Base-by-base conservation (phyloP, 2,113 vertebrate genomes). In the Sitta europaea region DNA sequence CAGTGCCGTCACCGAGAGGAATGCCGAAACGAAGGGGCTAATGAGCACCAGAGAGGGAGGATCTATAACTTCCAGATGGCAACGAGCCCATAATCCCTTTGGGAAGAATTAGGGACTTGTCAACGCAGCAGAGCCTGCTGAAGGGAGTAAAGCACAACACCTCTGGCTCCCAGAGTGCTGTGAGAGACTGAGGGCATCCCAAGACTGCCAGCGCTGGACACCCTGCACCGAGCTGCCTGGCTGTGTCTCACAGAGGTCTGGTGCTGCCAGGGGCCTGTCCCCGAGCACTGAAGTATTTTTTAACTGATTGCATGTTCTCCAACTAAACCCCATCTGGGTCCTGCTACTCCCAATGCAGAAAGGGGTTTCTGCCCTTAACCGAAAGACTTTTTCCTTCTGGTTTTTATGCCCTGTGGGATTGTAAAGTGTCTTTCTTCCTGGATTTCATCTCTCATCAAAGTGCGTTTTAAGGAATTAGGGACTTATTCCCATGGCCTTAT, bases 61-160 rank as follows among this genome's bases (percentile, higher is more conserved):
- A 96, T 97, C 96, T 96, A 94, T 96, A 77, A 94, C 93, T 97
- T 96, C 96, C 96, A 96, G 96, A 96, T 95, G 96, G 93, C 50
- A 22, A 68, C 3, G 29, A 96, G 92, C 86, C 88, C 3, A 3
- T 97, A 96, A 96, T 95, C 86, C 86, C 53, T 81, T 95, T 88
- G 94, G 90, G 94, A 97, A 96, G 94, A 94, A 91, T 88, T 96
- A 93, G 77, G 87, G 83, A 91, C 66, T 95, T 57, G 22, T 95
- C 95, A 74, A 38, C 2, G 0, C 36, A 42, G 84, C 72, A 48
- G 68, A 88, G 75, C 58, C 90, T 91, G 87, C 86, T 14, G 9
- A 95, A 85, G 63, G 73, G 92, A 90, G 92, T 67, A 27, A 71
- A 96, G 75, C 72, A 86, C 42, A 1, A 72, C 83, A 73, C 94